A percentile compares a stretch with the other conserved stretches of the same genome.
Evolutionary conservation across 2,113 vertebrate genomes (phyloP).

Genomic region (Peromyscus californicus): DNA sequence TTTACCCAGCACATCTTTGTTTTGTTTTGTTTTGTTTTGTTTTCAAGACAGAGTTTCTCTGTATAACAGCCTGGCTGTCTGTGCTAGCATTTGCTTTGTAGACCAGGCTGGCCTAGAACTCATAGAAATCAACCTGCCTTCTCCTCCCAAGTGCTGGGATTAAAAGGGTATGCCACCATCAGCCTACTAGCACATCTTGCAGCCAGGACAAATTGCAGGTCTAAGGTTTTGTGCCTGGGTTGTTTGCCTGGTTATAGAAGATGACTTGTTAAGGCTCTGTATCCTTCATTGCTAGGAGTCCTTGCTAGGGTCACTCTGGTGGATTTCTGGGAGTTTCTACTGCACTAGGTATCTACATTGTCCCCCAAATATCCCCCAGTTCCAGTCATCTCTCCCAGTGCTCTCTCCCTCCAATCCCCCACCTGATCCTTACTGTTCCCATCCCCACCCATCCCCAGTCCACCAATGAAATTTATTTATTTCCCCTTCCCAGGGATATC

Average conservation of each 20-base stretch:
- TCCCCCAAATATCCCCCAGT: background rate
- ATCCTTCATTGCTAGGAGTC: background rate
- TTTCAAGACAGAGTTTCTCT: too few relatives aligned
- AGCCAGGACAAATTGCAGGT: background rate
- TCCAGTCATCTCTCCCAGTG: background rate
- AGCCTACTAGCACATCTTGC: background rate
- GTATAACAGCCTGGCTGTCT: too few relatives aligned
- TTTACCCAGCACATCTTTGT: background rate
- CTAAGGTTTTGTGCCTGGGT: background rate
- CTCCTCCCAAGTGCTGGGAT: too few relatives aligned
- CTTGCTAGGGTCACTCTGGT: background rate
- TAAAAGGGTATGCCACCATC: too few relatives aligned
- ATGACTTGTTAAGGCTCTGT: background rate
- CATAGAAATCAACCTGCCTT: too few relatives aligned
- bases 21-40: too few relatives aligned
- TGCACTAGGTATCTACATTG: background rate
- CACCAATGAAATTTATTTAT: background rate
- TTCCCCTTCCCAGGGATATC: background rate
- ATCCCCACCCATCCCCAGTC: background rate
- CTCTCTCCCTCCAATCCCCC: background rate
- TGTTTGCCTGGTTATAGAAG: background rate
- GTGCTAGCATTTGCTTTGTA: too few relatives aligned
- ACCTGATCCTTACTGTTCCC: background rate
- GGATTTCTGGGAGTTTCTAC: background rate
- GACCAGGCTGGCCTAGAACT: too few relatives aligned